Evolutionary conservation across 1,140 invertebrate genomes (phyloP).

Genomic region (Ceratosolen solmsi): DNA sequence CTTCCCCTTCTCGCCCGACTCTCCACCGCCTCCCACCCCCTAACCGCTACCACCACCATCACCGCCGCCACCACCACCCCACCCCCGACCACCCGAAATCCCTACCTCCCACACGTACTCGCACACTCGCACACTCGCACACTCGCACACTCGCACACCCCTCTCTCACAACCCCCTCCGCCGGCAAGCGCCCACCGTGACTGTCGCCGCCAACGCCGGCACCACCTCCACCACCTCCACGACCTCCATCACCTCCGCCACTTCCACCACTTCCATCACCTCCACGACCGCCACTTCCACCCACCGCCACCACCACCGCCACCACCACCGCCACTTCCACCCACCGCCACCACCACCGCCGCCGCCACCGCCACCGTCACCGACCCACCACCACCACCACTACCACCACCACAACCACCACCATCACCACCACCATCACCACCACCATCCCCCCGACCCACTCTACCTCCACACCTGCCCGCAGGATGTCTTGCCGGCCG

Average conservation of each 20-base stretch:
- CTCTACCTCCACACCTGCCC: slow-evolving; percentile 36
- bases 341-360: not conserved
- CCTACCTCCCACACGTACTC: too few species aligned
- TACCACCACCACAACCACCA: not conserved
- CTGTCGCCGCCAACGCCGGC: slow-evolving; percentile 29
- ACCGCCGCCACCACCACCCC: too few species aligned
- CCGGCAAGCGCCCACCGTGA: slow-evolving; percentile 38
- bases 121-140: too few species aligned
- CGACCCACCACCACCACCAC: not conserved
- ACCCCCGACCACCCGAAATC: too few species aligned
- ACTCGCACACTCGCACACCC: too few species aligned
- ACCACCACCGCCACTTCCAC: slow-evolving; percentile 42
- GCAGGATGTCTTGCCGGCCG: too few species aligned
- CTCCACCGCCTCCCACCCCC: not conserved
- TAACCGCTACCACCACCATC: slow-evolving; percentile 39
- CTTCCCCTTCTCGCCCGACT: not conserved
- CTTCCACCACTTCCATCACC: not conserved
- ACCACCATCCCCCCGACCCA: not conserved
- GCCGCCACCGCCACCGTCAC: not conserved
- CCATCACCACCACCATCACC: slow-evolving; percentile 42
- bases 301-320: not conserved
- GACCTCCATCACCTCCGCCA: not conserved
- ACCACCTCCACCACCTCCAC: not conserved
- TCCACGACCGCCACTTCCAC: too few species aligned
- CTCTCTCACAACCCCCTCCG: too few species aligned